Base-by-base conservation (phyloP, 1,140 invertebrate species). In the Protaetia brevitarsis region DNA sequence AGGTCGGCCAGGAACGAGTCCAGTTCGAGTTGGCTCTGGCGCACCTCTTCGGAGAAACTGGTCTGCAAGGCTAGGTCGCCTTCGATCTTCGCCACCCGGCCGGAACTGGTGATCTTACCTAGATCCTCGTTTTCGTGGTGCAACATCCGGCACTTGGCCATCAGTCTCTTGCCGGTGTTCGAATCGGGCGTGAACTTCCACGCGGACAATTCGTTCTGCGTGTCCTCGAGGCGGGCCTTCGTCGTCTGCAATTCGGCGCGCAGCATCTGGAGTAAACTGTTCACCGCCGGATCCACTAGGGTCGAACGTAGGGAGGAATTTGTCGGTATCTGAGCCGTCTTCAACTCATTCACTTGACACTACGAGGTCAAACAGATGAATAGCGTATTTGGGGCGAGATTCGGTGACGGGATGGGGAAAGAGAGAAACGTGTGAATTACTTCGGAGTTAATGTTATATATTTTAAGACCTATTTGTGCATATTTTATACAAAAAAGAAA, bases 151-250 rank as follows among this genome's bases (percentile, higher is more conserved):
- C 96, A 98, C 79, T 97, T 98, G 3, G 96, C 94, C 96, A 99
- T 98, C 65, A 99, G 82, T 68, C 96, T 88, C 82, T 98, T 98
- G 16, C 96, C 96, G 31, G 95, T 98, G 83, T 97, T 95, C 68
- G 94, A 97, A 81, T 99, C 96, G 28, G 96, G 94, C 16, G 96
- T 98, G 78, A 99, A 99, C 81, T 98, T 99, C 96, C 96, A 99
- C 1, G 96, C 96, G 66, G 92, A 93, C 23, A 98, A 82, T 86
- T 98, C 96, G 82, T 96, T 97, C 82, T 98, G 96, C 23, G 95
- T 97, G 82, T 98, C 95, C 80, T 98, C 95, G 64, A 97, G 83
- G 80, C 93, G 92, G 36, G 92, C 89, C 81, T 94, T 94, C 7
- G 92, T 92, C 36, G 89, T 87, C 63, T 93, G 89, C 65, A 98